Percentiles rank a stretch among this genome's conserved stretches.
These are phyloP conservation scores for Helarctos malayanus DNA, from an alignment of 2,797 vertebrate species.

Conservation along the genomic window DNA sequence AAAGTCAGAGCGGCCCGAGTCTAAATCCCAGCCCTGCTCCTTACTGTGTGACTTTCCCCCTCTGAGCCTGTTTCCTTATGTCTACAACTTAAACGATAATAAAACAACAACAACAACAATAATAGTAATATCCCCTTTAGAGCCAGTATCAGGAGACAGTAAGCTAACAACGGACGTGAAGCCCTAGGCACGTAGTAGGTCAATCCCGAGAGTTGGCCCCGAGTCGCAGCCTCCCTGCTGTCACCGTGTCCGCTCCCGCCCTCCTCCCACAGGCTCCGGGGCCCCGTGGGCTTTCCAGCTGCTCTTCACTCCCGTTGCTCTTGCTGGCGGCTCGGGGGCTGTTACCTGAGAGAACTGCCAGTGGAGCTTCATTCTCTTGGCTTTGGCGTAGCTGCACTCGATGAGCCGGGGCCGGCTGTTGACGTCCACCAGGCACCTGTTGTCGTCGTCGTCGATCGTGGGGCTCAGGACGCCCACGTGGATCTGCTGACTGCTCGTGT, in stretches of 20 bases:
- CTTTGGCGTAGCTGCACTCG: constrained; percentile 97
- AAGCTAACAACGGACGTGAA: background rate
- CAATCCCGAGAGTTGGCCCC: background rate
- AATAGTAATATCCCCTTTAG: background rate
- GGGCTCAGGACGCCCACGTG: constrained; percentile 96
- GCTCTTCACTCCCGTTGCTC: accelerated
- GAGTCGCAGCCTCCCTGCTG: background rate
- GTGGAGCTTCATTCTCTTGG: constrained; percentile 98
- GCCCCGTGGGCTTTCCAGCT: accelerated
- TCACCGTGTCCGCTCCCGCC: background rate
- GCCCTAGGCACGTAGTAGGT: background rate
- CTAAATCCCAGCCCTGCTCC: background rate
- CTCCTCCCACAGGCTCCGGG: accelerated
- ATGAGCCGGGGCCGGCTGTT: constrained; percentile 96
- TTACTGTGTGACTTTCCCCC: background rate
- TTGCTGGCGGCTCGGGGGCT: background rate
- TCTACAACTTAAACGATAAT: background rate
- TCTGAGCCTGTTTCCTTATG: background rate
- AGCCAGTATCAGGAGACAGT: background rate
- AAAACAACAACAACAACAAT: background rate
- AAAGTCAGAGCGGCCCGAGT: background rate
- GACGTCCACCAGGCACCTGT: constrained; percentile 99
- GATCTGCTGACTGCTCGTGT: constrained; percentile 96
- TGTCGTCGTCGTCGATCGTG: constrained; percentile 97
- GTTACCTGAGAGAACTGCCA: constrained; percentile 98